phyloP scores from a whole-genome alignment of 2,888 invertebrate species.

The Pollenia labialis region DNA sequence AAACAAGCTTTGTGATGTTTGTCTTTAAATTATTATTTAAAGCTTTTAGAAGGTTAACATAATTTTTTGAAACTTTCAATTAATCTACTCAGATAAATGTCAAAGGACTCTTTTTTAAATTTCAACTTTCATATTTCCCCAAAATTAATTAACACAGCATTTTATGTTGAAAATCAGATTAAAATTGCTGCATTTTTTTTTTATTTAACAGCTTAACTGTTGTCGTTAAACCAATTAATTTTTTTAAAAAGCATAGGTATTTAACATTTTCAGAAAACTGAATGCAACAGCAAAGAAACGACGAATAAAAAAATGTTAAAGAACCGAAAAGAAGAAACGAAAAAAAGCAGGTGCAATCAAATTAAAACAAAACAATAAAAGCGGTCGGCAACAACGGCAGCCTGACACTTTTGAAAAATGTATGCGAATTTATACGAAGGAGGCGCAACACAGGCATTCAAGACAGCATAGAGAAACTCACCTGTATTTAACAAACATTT shows the following conservation, averaged over 20 bases:
- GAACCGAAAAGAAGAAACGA: constrained; percentile 11
- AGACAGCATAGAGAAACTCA: constrained; percentile 48
- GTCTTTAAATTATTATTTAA: no score
- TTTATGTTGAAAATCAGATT: constrained; percentile 61
- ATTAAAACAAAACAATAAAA: constrained; percentile 60
- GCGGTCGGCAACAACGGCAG: constrained; percentile 49
- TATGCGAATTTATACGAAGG: not conserved
- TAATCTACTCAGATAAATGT: not conserved
- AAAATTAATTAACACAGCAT: constrained; percentile 54
- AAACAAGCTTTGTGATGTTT: no score
- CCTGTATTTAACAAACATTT: constrained; percentile 70
- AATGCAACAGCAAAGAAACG: not conserved
- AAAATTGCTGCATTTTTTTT: constrained; percentile 8
- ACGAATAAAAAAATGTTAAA: constrained; percentile 9
- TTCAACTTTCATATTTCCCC: constrained; percentile 20
- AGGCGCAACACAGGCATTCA: constrained; percentile 4
- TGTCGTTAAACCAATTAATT: constrained; percentile 66
- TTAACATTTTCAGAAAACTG: constrained; percentile 56
- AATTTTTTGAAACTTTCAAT: no score
- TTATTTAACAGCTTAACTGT: constrained; percentile 26
- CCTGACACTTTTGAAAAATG: constrained; percentile 61
- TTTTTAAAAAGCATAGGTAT: constrained; percentile 60
- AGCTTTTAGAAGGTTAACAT: no score
- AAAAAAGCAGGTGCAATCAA: constrained; percentile 66
- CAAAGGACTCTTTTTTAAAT: not conserved